Evolutionary conservation across 30 jellyfish, hydroid and myxozoan species (phyloP).

Genomic region (Morbakka virulenta): DNA sequence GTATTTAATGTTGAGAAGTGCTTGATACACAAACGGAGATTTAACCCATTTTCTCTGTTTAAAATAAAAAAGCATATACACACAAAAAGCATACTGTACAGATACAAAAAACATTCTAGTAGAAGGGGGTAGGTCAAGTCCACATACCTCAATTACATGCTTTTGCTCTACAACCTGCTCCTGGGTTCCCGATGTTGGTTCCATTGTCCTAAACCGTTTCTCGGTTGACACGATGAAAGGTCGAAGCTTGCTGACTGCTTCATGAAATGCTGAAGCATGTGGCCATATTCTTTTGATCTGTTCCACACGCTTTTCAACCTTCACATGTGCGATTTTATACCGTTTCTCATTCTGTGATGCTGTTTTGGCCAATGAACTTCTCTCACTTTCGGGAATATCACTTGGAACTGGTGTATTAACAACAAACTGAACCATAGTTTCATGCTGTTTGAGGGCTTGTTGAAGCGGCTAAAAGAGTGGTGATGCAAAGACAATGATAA

Average conservation of each 20-base stretch:
- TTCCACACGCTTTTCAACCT: constrained; percentile 43
- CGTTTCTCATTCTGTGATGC: constrained; percentile 60
- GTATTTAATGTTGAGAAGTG: too few species aligned
- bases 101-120: not conserved
- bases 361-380: constrained; percentile 34
- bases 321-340: constrained; percentile 34
- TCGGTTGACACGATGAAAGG: constrained; percentile 76
- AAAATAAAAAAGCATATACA: too few species aligned
- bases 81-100: too few species aligned
- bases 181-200: constrained; percentile 53
- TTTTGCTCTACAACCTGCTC: constrained; percentile 65
- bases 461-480: constrained; percentile 32
- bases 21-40: too few species aligned
- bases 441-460: constrained; percentile 72
- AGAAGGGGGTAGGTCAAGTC: too few species aligned
- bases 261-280: constrained; percentile 12
- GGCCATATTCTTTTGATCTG: constrained; percentile 65
- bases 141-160: constrained; percentile 62
- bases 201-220: constrained; percentile 42
- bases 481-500: too few species aligned
- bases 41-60: too few species aligned
- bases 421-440: too few species aligned
- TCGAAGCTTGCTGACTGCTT: constrained; percentile 56
- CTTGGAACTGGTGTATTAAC: too few species aligned
- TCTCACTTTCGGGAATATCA: constrained; percentile 64